Evolutionary conservation across 2,113 vertebrate species (phyloP).

Genomic region (Stigmatopora argus): DNA sequence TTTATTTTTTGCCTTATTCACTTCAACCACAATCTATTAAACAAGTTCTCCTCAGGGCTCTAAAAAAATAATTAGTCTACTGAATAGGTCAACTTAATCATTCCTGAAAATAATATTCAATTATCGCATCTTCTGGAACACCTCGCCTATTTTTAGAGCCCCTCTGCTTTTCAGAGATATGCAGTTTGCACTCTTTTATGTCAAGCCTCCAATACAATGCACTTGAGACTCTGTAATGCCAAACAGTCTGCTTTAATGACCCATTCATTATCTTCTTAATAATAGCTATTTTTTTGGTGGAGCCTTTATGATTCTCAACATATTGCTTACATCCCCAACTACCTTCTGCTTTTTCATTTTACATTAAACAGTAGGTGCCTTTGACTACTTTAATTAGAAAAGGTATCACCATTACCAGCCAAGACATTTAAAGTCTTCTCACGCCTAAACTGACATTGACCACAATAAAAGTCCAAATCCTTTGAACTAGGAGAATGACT

Average conservation of each 20-base stretch:
- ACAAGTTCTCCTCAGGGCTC: slow-evolving; percentile 58
- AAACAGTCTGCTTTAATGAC: slow-evolving; percentile 48
- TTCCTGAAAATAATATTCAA: slow-evolving; percentile 79
- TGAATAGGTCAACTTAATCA: slow-evolving; percentile 75
- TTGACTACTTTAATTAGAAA: slow-evolving; percentile 57
- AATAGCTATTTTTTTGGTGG: slow-evolving; percentile 49
- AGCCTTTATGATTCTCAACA: slow-evolving; percentile 27
- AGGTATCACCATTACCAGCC: slow-evolving; percentile 12
- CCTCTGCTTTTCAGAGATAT: slow-evolving; percentile 62
- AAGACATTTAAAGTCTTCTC: background rate
- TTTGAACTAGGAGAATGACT: no score
- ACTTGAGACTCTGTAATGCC: slow-evolving; percentile 36
- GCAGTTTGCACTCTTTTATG: slow-evolving; percentile 58
- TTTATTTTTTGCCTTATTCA: slow-evolving; percentile 61
- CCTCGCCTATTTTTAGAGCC: slow-evolving; percentile 65
- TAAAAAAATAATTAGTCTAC: slow-evolving; percentile 72
- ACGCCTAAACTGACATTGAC: background rate
- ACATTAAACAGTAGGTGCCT: slow-evolving; percentile 36
- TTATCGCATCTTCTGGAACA: slow-evolving; percentile 71
- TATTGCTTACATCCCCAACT: slow-evolving; percentile 39
- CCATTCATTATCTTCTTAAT: slow-evolving; percentile 64
- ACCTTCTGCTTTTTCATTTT: slow-evolving; percentile 27
- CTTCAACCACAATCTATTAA: slow-evolving; percentile 68
- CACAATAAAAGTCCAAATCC: no score
- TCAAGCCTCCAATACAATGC: slow-evolving; percentile 56